Percentiles rank a stretch among this genome's conserved stretches.
These are phyloP conservation scores for Orthonyx spaldingii DNA, from an alignment of 2,113 vertebrate genomes.

Conservation along the genomic window DNA sequence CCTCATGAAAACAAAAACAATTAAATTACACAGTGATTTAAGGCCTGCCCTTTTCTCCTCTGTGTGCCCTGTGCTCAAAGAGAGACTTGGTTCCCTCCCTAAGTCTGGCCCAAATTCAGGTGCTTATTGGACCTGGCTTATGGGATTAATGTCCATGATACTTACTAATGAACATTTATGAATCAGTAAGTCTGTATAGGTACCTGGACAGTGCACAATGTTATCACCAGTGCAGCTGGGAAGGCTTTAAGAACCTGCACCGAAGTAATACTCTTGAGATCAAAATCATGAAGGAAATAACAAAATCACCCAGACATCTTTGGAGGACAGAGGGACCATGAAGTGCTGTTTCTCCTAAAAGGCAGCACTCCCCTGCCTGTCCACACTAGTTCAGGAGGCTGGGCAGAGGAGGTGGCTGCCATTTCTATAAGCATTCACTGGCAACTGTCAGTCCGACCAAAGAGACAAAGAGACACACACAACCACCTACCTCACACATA, in stretches of 20 bases:
- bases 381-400: background rate
- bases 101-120: background rate
- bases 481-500: background rate
- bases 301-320: background rate
- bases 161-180: background rate
- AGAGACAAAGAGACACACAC: background rate
- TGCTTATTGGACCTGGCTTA: background rate
- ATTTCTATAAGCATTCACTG: background rate
- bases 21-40: background rate
- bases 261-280: background rate
- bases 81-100: background rate
- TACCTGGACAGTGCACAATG: background rate
- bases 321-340: background rate
- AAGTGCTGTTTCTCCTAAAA: background rate
- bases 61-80: background rate
- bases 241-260: background rate
- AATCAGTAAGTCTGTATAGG: background rate
- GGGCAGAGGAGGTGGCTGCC: background rate
- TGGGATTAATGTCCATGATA: background rate
- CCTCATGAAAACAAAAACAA: slow-evolving; percentile 39
- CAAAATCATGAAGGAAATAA: background rate
- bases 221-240: background rate
- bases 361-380: background rate
- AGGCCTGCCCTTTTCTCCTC: background rate
- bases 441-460: background rate